Percentiles rank a stretch among this genome's conserved stretches.
phyloP scores from a whole-genome alignment of 2,797 vertebrate genomes.

The Acipenser ruthenus region DNA sequence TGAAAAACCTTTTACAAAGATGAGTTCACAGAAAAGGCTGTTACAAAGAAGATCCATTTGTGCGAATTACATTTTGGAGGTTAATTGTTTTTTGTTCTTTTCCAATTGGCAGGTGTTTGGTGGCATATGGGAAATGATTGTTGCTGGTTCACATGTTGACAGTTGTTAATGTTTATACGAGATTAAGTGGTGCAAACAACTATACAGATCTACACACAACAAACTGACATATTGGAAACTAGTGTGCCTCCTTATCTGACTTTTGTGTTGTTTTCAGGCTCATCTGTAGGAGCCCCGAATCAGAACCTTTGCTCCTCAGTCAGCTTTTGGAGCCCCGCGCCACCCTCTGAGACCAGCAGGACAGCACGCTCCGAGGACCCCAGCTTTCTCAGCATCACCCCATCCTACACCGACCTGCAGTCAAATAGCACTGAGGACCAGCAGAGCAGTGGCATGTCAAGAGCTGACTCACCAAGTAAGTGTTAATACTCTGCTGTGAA shows the following conservation, averaged over 20 bases:
- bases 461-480: conserved; percentile 66
- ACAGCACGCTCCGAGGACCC: conserved; percentile 63
- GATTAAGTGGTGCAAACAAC: too few relatives aligned
- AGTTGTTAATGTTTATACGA: too few relatives aligned
- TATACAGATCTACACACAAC: too few relatives aligned
- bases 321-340: conserved; percentile 51
- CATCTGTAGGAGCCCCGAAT: conserved; percentile 22
- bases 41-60: too few relatives aligned
- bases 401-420: conserved; percentile 64
- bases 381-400: conserved; percentile 57
- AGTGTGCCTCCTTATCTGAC: background rate
- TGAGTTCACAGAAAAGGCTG: too few relatives aligned
- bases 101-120: background rate
- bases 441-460: conserved; percentile 50
- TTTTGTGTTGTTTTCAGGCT: background rate
- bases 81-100: background rate
- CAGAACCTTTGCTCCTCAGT: conserved; percentile 47
- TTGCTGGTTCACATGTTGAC: too few relatives aligned
- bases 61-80: background rate
- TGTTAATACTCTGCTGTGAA: background rate
- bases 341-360: conserved; percentile 65
- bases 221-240: background rate
- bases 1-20: too few relatives aligned
- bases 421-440: conserved; percentile 54
- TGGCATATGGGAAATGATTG: too few relatives aligned